Percentiles rank a stretch among this genome's conserved stretches.
These are phyloP conservation scores for Oeneis ivallda DNA, from an alignment of 2,888 invertebrate genomes.

Conservation along the genomic window DNA sequence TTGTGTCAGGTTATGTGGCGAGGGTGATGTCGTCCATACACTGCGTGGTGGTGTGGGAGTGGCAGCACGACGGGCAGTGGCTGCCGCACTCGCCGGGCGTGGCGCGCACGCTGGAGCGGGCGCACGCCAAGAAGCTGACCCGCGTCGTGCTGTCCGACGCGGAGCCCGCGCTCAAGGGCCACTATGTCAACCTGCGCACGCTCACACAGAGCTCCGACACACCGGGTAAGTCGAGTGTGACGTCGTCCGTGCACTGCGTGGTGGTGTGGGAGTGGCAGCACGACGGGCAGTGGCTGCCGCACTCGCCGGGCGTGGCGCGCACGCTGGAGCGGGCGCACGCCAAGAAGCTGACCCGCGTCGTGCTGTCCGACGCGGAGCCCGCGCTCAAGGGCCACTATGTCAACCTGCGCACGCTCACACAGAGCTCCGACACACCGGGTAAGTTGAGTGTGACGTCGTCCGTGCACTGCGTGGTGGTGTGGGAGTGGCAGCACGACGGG, in stretches of 20 bases:
- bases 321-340: too few species aligned
- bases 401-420: too few species aligned
- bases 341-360: too few species aligned
- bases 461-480: too few species aligned
- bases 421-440: too few species aligned
- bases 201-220: constrained; percentile 87
- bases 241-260: constrained; percentile 86
- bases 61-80: constrained; percentile 87
- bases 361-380: too few species aligned
- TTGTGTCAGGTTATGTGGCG: neutral
- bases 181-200: constrained; percentile 88
- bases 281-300: constrained; percentile 90
- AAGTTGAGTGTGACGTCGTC: too few species aligned
- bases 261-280: constrained; percentile 91
- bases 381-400: too few species aligned
- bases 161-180: constrained; percentile 89
- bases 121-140: constrained; percentile 91
- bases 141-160: constrained; percentile 93
- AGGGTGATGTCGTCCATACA: constrained; percentile 81
- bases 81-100: constrained; percentile 93
- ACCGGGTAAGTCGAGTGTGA: constrained; percentile 53
- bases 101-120: constrained; percentile 91
- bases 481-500: too few species aligned
- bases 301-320: too few species aligned
- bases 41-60: constrained; percentile 92